Percentiles rank a stretch among this genome's conserved stretches.
phyloP scores from a whole-genome alignment of 2,797 vertebrate genomes.

The Phylloscopus collybita region DNA sequence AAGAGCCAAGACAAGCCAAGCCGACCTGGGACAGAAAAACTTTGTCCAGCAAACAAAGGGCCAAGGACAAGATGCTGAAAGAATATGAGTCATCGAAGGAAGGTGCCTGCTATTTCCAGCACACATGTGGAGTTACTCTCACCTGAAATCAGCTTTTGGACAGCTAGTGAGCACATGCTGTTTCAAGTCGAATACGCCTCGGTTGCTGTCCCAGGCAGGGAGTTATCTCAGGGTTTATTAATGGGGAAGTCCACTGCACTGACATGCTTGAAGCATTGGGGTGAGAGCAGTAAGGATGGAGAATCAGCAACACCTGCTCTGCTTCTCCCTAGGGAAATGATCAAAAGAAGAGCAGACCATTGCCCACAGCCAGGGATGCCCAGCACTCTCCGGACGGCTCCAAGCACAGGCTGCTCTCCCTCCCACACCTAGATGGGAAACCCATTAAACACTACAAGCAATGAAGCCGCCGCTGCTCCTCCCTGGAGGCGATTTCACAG shows the following conservation, averaged over 20 bases:
- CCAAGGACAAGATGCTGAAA: neutral
- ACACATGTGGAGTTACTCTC: neutral
- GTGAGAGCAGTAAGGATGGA: neutral
- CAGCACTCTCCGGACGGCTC: accelerated
- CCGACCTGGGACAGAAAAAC: neutral
- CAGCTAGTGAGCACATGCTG: neutral
- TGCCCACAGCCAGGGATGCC: neutral
- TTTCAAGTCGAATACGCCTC: neutral
- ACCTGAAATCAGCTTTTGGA: constrained; percentile 48
- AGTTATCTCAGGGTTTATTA: constrained; percentile 17
- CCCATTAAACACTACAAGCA: constrained; percentile 11
- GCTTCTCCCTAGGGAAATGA: neutral
- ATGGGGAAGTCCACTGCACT: neutral
- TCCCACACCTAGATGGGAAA: constrained; percentile 41
- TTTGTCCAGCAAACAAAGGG: neutral
- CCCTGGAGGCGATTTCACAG: constrained; percentile 29
- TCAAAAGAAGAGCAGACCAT: neutral
- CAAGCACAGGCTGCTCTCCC: neutral
- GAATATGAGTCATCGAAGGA: neutral
- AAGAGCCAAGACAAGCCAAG: neutral
- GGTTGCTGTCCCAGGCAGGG: neutral
- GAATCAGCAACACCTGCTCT: neutral
- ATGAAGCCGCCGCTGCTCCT: neutral
- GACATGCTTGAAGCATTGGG: accelerated
- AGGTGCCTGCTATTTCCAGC: neutral